These are phyloP conservation scores for Drosophila nikananu DNA, from an alignment of 1,140 invertebrate species.

Conservation along the genomic window DNA sequence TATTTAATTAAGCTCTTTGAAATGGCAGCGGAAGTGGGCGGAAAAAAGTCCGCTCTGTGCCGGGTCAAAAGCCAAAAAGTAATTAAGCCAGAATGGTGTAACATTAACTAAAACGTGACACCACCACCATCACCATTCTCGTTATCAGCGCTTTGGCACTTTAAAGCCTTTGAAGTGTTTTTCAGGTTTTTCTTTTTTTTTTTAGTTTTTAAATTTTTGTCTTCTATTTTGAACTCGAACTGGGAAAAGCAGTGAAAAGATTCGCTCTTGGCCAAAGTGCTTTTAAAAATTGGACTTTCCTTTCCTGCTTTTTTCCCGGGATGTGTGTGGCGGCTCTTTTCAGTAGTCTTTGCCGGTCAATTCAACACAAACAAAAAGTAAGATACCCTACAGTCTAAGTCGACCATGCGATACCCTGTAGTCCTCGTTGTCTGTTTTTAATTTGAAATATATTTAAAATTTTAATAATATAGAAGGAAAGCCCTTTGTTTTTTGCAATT, in stretches of 20 bases:
- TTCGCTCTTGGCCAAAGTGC: conserved; percentile 41
- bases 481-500: no score
- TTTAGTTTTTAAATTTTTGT: conserved; percentile 14
- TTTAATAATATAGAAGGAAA: neutral
- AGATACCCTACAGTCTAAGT: neutral
- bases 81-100: conserved; percentile 78
- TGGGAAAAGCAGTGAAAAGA: conserved; percentile 24
- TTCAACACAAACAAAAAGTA: conserved; percentile 39
- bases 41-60: conserved; percentile 3
- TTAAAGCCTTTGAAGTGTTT: conserved; percentile 72
- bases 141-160: conserved; percentile 38
- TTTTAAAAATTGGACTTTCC: conserved; percentile 55
- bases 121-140: conserved; percentile 13
- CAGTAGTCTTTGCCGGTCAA: conserved; percentile 32
- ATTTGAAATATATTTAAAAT: neutral
- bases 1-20: conserved; percentile 68
- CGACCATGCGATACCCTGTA: neutral
- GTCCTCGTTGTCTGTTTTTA: rapidly evolving
- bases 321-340: neutral
- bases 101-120: conserved; percentile 73
- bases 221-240: conserved; percentile 11
- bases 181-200: conserved; percentile 5
- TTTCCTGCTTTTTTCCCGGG: neutral
- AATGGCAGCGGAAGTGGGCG: conserved; percentile 14
- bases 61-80: conserved; percentile 66